A percentile compares a stretch with the other conserved stretches of the same genome.
phyloP scores from a whole-genome alignment of 1,140 invertebrate species.

The Steinernema khuongi region DNA sequence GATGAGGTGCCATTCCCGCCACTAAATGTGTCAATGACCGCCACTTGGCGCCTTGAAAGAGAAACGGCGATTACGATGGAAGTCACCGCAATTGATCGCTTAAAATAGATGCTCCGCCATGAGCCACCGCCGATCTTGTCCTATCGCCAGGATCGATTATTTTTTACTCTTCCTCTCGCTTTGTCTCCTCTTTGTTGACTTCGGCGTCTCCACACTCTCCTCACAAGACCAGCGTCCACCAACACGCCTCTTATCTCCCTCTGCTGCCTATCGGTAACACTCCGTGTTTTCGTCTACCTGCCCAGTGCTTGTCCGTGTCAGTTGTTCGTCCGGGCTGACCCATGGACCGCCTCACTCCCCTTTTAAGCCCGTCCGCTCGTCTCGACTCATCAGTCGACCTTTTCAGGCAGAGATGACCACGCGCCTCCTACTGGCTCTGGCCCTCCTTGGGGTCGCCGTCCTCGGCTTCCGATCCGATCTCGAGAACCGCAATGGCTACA shows the following conservation, averaged over 20 bases:
- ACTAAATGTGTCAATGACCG: too few relatives aligned
- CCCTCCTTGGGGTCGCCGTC: constrained; percentile 17
- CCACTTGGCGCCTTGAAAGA: too few relatives aligned
- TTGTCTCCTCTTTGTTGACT: background rate
- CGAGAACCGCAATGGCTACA: constrained; percentile 28
- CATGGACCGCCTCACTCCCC: background rate
- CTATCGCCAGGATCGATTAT: background rate
- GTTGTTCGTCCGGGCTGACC: background rate
- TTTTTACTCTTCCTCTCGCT: background rate
- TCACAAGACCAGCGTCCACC: background rate
- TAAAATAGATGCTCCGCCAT: background rate
- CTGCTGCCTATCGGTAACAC: background rate
- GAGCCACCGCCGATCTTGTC: background rate
- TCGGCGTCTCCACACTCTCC: background rate
- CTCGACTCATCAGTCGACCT: background rate
- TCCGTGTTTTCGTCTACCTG: background rate
- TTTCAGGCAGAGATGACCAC: constrained; percentile 4
- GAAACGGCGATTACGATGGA: too few relatives aligned
- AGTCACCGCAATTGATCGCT: background rate
- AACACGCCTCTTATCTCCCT: background rate
- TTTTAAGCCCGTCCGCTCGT: background rate
- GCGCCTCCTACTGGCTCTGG: constrained; percentile 18
- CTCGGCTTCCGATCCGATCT: background rate
- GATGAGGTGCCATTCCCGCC: too few relatives aligned
- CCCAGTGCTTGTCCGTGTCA: background rate